Evolutionary conservation across 2,797 vertebrate genomes (phyloP).

Genomic region (Dromococcyx pavoninus): DNA sequence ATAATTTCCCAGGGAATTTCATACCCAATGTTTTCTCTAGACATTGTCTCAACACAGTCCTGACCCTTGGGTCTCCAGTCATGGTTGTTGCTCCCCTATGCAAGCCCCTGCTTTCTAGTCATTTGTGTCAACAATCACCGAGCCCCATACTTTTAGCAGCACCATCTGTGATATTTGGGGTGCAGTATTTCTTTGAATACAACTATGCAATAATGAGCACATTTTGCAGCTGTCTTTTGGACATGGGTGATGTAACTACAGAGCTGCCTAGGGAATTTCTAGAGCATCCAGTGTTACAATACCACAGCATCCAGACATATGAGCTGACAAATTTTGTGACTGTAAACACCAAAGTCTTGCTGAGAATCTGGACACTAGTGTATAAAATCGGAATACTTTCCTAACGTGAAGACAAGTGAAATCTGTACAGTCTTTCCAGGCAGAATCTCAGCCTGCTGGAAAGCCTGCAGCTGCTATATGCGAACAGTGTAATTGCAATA

Average conservation of each 20-base stretch:
- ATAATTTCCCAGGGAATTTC: background rate
- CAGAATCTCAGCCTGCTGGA: slow-evolving; percentile 2
- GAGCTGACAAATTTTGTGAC: slow-evolving; percentile 52
- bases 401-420: slow-evolving; percentile 39
- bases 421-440: background rate
- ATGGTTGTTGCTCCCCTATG: background rate
- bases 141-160: background rate
- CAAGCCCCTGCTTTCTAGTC: background rate
- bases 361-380: slow-evolving; percentile 36
- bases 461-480: slow-evolving; percentile 45
- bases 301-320: slow-evolving; percentile 23
- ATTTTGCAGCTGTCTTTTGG: slow-evolving; percentile 28
- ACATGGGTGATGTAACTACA: slow-evolving; percentile 1
- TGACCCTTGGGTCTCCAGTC: background rate
- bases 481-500: background rate
- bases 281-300: background rate
- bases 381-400: slow-evolving; percentile 16
- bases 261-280: slow-evolving; percentile 34
- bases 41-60: accelerated
- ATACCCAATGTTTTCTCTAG: background rate
- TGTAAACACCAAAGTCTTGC: slow-evolving; percentile 55
- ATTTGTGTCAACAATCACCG: background rate
- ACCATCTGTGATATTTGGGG: background rate
- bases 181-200: background rate
- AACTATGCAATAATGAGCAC: background rate